Conservation (phyloP, 64 coral and sea anemone species). For the Montipora foliosa region DNA sequence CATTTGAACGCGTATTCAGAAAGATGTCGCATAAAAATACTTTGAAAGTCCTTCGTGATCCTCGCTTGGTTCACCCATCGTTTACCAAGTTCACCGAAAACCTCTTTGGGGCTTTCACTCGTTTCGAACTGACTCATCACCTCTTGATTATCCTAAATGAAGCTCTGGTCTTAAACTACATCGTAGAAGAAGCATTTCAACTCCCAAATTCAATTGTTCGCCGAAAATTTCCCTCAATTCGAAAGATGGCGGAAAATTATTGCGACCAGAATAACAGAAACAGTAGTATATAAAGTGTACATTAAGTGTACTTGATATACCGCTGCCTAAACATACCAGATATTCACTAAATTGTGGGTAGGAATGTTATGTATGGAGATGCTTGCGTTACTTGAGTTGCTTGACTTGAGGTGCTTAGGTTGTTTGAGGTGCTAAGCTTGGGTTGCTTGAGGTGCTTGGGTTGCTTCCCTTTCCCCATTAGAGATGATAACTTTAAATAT, state of each 20-base stretch:
- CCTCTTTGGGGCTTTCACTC: neutral
- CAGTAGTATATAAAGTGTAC: too few species aligned
- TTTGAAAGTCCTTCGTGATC: constrained; percentile 28
- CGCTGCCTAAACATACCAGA: too few species aligned
- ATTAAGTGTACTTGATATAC: too few species aligned
- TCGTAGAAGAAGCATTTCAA: neutral
- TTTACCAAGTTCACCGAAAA: constrained; percentile 20
- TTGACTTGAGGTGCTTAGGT: too few species aligned
- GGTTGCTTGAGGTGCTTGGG: too few species aligned
- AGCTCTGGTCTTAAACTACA: neutral
- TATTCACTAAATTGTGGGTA: too few species aligned
- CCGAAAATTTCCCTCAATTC: neutral
- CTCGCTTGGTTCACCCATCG: constrained; percentile 11
- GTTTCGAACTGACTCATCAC: constrained; percentile 5
- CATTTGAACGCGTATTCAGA: constrained; percentile 73
- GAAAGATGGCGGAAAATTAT: constrained; percentile 9
- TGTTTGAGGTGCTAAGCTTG: too few species aligned
- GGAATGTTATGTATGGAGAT: too few species aligned
- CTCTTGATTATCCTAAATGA: neutral
- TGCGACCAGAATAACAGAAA: neutral
- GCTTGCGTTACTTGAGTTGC: too few species aligned
- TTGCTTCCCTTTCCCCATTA: too few species aligned
- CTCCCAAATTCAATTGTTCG: neutral
- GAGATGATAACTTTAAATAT: too few species aligned
- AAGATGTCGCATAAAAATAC: constrained; percentile 77